phyloP scores from a whole-genome alignment of 1,140 invertebrate species.

The Panulirus ornatus region DNA sequence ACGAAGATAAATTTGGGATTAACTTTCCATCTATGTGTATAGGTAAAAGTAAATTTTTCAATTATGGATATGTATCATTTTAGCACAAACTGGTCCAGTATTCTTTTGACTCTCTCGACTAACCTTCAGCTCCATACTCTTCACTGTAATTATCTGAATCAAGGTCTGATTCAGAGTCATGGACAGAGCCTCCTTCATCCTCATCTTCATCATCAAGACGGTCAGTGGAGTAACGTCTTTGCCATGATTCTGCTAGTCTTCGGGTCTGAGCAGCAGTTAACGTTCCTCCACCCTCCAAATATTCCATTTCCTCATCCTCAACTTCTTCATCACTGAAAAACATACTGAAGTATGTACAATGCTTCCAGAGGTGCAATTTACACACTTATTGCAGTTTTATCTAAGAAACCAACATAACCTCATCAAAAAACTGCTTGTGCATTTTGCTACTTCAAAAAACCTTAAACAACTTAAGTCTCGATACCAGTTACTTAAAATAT shows the following conservation, averaged over 20 bases:
- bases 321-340: constrained; percentile 74
- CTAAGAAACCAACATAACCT: too few species aligned
- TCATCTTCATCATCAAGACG: constrained; percentile 79
- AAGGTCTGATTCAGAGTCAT: constrained; percentile 79
- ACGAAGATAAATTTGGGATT: constrained; percentile 53
- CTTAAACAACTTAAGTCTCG: too few species aligned
- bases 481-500: too few species aligned
- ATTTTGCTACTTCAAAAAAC: too few species aligned
- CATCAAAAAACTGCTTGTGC: too few species aligned
- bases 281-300: constrained; percentile 75
- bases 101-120: constrained; percentile 56
- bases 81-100: background rate
- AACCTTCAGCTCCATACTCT: constrained; percentile 84
- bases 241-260: constrained; percentile 83
- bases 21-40: too few species aligned
- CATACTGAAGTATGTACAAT: too few species aligned
- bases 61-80: too few species aligned
- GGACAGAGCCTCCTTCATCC: constrained; percentile 73
- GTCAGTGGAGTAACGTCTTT: constrained; percentile 80
- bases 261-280: constrained; percentile 84
- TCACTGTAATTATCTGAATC: constrained; percentile 82
- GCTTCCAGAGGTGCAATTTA: too few species aligned
- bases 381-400: too few species aligned
- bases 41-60: too few species aligned
- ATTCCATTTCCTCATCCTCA: constrained; percentile 74